Percentiles rank a stretch among this genome's conserved stretches.
phyloP scores from a whole-genome alignment of 2,797 vertebrate species.

The Lepus townsendii region DNA sequence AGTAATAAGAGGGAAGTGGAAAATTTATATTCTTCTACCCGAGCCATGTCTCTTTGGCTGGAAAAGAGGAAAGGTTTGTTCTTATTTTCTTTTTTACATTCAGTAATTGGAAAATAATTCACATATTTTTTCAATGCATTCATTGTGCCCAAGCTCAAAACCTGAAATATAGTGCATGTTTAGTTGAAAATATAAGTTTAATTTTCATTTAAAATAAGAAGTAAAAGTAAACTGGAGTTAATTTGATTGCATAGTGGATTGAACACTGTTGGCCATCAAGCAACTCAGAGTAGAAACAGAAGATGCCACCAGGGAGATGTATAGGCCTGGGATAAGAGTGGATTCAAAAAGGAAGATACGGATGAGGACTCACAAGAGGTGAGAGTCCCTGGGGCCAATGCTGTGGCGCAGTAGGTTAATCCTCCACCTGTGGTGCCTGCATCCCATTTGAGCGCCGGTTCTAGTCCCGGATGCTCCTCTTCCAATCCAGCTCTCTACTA shows the following conservation, averaged over 20 bases:
- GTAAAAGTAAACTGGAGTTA: not conserved
- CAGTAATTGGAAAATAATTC: not conserved
- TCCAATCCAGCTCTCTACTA: too few species aligned
- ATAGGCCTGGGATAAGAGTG: not conserved
- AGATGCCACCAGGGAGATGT: not conserved
- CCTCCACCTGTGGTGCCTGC: too few species aligned
- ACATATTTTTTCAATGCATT: not conserved
- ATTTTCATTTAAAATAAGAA: conserved; percentile 8
- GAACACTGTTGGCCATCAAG: not conserved
- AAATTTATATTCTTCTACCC: not conserved
- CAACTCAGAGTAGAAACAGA: not conserved
- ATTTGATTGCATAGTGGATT: not conserved
- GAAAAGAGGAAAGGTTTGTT: not conserved
- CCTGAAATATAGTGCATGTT: not conserved
- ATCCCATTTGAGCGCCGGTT: too few species aligned
- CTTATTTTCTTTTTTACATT: not conserved
- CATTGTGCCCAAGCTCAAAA: not conserved
- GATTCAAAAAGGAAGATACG: not conserved
- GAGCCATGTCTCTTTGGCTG: not conserved
- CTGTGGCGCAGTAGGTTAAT: too few species aligned
- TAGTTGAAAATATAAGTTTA: not conserved
- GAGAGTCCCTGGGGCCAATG: not conserved
- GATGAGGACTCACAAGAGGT: not conserved
- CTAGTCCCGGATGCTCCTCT: too few species aligned
- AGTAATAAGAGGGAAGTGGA: not conserved